phyloP scores from a whole-genome alignment of 2,888 invertebrate species.

The Ennomos quercinarius region DNA sequence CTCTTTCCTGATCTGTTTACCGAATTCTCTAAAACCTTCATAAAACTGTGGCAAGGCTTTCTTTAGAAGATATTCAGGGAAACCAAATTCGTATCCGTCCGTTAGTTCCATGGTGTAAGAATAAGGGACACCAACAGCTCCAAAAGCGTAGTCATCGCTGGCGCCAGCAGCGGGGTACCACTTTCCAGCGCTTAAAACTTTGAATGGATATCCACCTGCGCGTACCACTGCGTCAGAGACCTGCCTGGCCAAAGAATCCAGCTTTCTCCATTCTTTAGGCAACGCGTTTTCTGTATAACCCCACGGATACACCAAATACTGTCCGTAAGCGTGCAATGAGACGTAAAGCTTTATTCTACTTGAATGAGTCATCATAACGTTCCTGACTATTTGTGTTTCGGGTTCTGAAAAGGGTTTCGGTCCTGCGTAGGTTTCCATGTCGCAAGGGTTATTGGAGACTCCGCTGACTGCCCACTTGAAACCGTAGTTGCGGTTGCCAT shows the following conservation, averaged over 20 bases:
- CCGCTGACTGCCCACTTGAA: constrained; percentile 88
- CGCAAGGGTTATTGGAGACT: constrained; percentile 86
- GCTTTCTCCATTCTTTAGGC: constrained; percentile 76
- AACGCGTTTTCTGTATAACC: constrained; percentile 81
- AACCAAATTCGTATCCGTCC: constrained; percentile 86
- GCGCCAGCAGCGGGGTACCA: constrained; percentile 87
- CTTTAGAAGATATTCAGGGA: constrained; percentile 81
- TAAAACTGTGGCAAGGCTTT: constrained; percentile 67
- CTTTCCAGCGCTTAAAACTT: constrained; percentile 78
- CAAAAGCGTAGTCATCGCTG: constrained; percentile 87
- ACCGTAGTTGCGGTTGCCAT: constrained; percentile 90
- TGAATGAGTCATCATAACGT: constrained; percentile 79
- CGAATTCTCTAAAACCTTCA: constrained; percentile 70
- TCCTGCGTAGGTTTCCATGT: constrained; percentile 86
- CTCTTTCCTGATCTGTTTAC: constrained; percentile 61
- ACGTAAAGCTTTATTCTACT: constrained; percentile 87
- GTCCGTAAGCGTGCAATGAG: constrained; percentile 89
- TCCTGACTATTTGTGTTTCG: constrained; percentile 84
- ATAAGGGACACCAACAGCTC: constrained; percentile 79
- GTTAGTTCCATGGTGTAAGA: constrained; percentile 87
- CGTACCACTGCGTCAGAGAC: constrained; percentile 69
- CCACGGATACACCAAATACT: constrained; percentile 87
- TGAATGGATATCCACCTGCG: constrained; percentile 77
- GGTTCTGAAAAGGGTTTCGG: constrained; percentile 86
- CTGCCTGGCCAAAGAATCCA: constrained; percentile 69